phyloP scores from a whole-genome alignment of 2,797 vertebrate species.

The Apogon hyalosoma region DNA sequence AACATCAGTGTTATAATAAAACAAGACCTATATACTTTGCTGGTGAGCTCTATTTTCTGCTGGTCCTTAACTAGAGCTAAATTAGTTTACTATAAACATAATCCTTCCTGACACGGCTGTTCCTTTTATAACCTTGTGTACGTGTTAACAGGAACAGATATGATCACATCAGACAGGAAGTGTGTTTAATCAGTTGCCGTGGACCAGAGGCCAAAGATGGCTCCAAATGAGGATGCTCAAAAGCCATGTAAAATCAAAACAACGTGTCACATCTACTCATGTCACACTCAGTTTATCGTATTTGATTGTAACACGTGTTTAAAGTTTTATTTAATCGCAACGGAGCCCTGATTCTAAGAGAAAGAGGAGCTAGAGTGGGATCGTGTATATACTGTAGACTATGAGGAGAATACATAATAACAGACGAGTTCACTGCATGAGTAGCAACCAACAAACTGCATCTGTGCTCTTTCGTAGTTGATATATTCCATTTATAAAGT shows the following conservation, averaged over 20 bases:
- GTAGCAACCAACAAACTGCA: no score
- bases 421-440: no score
- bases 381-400: neutral
- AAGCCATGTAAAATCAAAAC: constrained; percentile 9
- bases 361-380: neutral
- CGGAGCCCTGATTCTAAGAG: neutral
- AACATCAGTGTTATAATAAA: no score
- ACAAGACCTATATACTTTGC: no score
- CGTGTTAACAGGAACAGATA: neutral
- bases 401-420: no score
- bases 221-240: constrained; percentile 1
- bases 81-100: no score
- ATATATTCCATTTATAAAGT: no score
- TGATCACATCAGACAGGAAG: constrained; percentile 4
- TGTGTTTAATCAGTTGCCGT: neutral
- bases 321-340: neutral
- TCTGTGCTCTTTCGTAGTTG: no score
- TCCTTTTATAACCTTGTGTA: neutral
- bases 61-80: no score
- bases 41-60: no score
- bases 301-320: constrained; percentile 2
- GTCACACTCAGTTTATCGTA: neutral
- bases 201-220: neutral
- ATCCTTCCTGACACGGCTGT: no score
- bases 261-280: constrained; percentile 2